These are phyloP conservation scores for Drosophila subsilvestris DNA, from an alignment of 2,888 invertebrate species.

Conservation along the genomic window DNA sequence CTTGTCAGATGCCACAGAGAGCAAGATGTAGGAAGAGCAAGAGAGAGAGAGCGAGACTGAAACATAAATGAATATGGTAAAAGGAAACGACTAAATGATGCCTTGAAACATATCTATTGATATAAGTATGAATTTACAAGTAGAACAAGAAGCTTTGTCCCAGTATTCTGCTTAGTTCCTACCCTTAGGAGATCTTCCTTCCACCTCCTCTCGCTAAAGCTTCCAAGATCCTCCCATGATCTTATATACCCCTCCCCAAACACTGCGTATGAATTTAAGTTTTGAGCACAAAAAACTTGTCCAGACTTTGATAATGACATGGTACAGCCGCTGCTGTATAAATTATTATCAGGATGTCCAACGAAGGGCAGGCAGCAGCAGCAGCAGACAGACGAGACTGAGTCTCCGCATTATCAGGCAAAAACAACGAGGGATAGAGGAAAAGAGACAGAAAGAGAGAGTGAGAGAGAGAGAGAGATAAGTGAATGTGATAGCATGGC, in stretches of 20 bases:
- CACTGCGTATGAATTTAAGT: neutral
- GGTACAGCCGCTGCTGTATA: conserved; percentile 75
- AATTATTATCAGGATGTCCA: conserved; percentile 69
- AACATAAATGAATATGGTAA: conserved; percentile 1
- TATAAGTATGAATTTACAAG: too few species aligned
- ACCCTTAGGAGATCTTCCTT: neutral
- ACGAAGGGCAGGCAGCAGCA: conserved; percentile 13
- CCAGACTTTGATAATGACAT: conserved; percentile 51
- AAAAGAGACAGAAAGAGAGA: conserved; percentile 1
- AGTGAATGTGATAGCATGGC: conserved; percentile 59
- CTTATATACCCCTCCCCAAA: neutral
- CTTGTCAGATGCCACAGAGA: neutral
- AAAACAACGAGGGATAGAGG: conserved; percentile 3
- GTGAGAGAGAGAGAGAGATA: conserved; percentile 46
- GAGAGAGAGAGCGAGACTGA: neutral
- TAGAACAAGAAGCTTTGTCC: too few species aligned
- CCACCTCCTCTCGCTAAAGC: neutral
- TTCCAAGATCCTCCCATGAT: neutral
- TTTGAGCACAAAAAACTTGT: conserved; percentile 38
- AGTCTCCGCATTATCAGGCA: conserved; percentile 53
- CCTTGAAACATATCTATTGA: neutral
- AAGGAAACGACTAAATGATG: neutral
- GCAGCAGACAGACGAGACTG: conserved; percentile 6
- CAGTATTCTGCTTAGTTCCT: neutral
- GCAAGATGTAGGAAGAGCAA: neutral